Base-by-base conservation (phyloP, 2,888 invertebrate genomes). In the Drosophila pseudotakahashii region DNA sequence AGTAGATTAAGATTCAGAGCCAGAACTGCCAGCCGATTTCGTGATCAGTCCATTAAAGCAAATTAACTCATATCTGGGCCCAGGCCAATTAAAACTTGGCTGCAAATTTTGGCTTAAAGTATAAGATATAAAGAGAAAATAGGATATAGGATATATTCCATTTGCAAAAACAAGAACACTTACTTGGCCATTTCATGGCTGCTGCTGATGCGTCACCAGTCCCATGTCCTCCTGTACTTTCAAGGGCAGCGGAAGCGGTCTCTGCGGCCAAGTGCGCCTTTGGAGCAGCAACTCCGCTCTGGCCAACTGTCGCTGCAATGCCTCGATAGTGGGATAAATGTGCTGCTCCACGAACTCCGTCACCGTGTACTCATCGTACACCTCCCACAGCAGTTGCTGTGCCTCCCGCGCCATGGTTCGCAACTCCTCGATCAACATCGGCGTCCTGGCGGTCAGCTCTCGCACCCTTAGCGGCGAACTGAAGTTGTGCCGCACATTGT, bases 271-370 rank as follows among this genome's bases (percentile, higher is more conserved):
- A 32, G 92, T 92, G 75, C 93, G 93, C 26, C 93, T 92, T 67
- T 92, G 92, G 79, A 94, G 92, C 36, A 95, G 89, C 42, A 90
- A 90, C 48, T 92, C 90, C 14, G 94, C 93, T 75, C 93, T 92
- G 45, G 92, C 93, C 74, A 94, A 92, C 72, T 95, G 92, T 62
- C 92, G 92, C 69, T 94, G 94, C 61, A 95, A 88, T 69, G 89
- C 87, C 53, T 71, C 81, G 26, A 92, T 90, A 72, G 75, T 81
- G 50, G 95, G 94, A 90, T 94, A 94, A 51, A 95, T 93, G 76
- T 93, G 93, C 85, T 95, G 95, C 78, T 95, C 95, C 36, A 95
- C 93, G 93, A 95, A 95, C 86, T 95, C 95, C 0, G 93, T 92
- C 54, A 95, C 89, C 16, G 92, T 92, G 51, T 91, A 86, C 89